Conservation (phyloP, 2,888 invertebrate genomes). For the Mesorhabditis belari region DNA sequence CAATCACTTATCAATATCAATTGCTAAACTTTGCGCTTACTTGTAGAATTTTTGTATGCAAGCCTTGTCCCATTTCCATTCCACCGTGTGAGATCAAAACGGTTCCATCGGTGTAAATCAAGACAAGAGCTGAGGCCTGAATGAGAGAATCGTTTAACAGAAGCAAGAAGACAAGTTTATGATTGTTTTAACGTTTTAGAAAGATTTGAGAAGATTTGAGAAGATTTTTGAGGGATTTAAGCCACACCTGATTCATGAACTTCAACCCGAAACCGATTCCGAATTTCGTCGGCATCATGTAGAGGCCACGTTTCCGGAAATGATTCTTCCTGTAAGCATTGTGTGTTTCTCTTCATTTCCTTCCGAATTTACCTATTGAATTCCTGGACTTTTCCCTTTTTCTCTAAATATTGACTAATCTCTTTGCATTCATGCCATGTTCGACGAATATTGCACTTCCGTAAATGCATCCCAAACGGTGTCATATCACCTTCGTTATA, state of each 20-base stretch:
- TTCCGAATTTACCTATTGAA: conserved; percentile 52
- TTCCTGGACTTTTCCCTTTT: conserved; percentile 41
- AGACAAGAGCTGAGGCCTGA: conserved; percentile 73
- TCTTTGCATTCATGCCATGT: conserved; percentile 53
- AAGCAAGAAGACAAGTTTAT: neutral
- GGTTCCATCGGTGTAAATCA: conserved; percentile 72
- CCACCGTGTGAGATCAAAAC: conserved; percentile 77
- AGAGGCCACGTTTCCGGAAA: conserved; percentile 45
- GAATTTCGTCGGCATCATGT: conserved; percentile 49
- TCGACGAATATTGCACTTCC: conserved; percentile 62
- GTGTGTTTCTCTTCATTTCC: neutral
- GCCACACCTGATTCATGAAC: conserved; percentile 50
- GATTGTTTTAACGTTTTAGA: neutral
- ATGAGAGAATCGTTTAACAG: conserved; percentile 2
- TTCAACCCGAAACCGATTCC: conserved; percentile 52
- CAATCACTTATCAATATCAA: too few relatives aligned
- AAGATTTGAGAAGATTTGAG: too few relatives aligned
- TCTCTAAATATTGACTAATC: conserved; percentile 43
- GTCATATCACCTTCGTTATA: conserved; percentile 73
- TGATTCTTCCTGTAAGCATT: conserved; percentile 22
- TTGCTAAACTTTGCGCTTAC: too few relatives aligned
- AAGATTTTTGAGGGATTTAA: too few relatives aligned
- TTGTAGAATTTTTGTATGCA: conserved; percentile 92
- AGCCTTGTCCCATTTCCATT: conserved; percentile 94
- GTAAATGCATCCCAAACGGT: conserved; percentile 70